phyloP scores from a whole-genome alignment of 2,797 vertebrate species.

The Pangasius sanitwongsei region DNA sequence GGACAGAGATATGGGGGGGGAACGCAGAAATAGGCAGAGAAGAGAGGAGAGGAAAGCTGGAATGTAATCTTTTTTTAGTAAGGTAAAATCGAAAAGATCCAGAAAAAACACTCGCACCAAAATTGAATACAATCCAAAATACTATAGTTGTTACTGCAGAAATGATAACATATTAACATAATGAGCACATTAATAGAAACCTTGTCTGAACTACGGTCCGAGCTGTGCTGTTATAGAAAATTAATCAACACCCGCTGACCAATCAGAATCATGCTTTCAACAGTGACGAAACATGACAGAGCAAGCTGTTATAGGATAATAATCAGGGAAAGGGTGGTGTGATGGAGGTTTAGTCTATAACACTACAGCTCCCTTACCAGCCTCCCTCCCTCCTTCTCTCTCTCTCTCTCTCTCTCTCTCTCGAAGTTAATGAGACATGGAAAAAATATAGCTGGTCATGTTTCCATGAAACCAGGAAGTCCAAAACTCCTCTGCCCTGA shows the following conservation, averaged over 20 bases:
- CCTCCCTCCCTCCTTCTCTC: not conserved
- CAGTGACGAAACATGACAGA: not conserved
- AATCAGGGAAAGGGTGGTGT: not conserved
- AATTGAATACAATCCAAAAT: not conserved
- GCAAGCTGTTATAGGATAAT: not conserved
- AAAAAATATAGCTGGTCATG: not conserved
- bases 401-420: not conserved
- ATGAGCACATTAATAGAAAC: not conserved
- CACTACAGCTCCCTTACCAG: too few species aligned
- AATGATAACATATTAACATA: not conserved
- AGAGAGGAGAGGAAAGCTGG: conserved; percentile 1
- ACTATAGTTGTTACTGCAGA: not conserved
- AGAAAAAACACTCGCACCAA: not conserved
- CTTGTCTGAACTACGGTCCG: not conserved
- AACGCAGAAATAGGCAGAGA: not conserved
- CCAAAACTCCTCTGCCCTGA: too few species aligned
- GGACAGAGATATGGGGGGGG: not conserved
- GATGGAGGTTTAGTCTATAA: not conserved
- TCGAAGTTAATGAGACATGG: not conserved
- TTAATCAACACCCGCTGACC: not conserved
- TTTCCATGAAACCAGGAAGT: not conserved
- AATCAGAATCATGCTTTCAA: not conserved
- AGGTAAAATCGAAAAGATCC: not conserved
- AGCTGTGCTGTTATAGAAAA: not conserved
- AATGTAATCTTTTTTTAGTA: not conserved